These are phyloP conservation scores for Protaetia brevitarsis DNA, from an alignment of 1,140 invertebrate species.

Conservation along the genomic window DNA sequence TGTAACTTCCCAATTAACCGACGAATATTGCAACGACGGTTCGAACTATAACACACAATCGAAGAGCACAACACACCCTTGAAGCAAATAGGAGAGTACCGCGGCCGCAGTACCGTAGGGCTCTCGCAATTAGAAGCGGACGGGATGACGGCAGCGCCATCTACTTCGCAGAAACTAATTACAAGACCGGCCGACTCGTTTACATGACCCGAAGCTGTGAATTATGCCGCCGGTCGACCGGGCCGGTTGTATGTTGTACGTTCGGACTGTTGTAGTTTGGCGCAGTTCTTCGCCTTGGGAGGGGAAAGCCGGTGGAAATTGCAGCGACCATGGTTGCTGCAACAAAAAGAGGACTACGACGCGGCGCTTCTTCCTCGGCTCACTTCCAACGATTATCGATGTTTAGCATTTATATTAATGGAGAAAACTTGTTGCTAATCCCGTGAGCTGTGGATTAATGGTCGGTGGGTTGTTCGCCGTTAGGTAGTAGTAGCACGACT, in stretches of 20 bases:
- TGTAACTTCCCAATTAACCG: not conserved
- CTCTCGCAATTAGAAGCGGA: slow-evolving; percentile 3
- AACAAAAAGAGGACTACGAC: not conserved
- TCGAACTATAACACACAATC: not conserved
- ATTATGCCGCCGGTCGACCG: not conserved
- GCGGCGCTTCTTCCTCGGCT: not conserved
- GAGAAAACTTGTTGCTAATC: not conserved
- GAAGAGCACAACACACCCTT: not conserved
- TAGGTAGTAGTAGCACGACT: not conserved
- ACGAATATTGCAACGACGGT: not conserved
- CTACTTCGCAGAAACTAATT: slow-evolving; percentile 3
- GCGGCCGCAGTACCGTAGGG: not conserved
- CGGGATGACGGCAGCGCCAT: not conserved
- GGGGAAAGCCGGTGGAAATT: not conserved
- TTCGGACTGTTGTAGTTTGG: too few relatives aligned
- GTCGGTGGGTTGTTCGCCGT: not conserved
- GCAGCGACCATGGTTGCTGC: not conserved
- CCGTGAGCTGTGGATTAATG: not conserved
- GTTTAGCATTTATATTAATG: slow-evolving; percentile 17
- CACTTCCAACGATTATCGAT: not conserved
- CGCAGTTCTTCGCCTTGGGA: not conserved
- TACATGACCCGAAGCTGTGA: slow-evolving; percentile 7
- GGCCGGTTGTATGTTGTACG: too few relatives aligned
- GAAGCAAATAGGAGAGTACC: not conserved
- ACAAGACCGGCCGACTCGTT: slow-evolving; percentile 4